A percentile compares a stretch with the other conserved stretches of the same genome.
Evolutionary conservation across 2,797 vertebrate species (phyloP).

Genomic region (Yasuhikotakia modesta): DNA sequence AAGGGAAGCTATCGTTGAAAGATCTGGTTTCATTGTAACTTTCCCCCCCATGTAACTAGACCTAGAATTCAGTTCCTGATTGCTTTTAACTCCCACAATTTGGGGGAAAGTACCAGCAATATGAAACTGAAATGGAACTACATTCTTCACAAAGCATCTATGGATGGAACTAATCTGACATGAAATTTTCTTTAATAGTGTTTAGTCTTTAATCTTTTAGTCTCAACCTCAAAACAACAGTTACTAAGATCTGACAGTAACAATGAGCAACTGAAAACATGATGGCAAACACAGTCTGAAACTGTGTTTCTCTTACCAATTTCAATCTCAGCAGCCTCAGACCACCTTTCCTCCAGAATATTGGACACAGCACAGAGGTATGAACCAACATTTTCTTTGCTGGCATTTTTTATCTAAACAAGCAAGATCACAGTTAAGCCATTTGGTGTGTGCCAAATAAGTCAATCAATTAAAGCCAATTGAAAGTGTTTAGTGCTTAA

Average conservation of each 20-base stretch:
- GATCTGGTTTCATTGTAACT: slow-evolving; percentile 71
- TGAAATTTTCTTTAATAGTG: slow-evolving; percentile 15
- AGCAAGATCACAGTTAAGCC: slow-evolving; percentile 34
- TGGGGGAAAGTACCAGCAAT: slow-evolving; percentile 75
- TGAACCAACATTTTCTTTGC: slow-evolving; percentile 69
- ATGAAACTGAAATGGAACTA: slow-evolving; percentile 64
- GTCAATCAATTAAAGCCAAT: slow-evolving; percentile 4
- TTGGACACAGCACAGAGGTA: slow-evolving; percentile 87
- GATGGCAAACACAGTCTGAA: not conserved
- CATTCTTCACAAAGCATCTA: slow-evolving; percentile 49
- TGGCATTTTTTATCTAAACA: slow-evolving; percentile 73
- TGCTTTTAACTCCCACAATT: slow-evolving; percentile 59
- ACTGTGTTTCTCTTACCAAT: slow-evolving; percentile 65
- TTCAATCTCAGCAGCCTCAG: slow-evolving; percentile 74
- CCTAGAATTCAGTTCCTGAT: slow-evolving; percentile 65
- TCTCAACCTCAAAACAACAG: not conserved
- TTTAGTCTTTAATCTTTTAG: no score
- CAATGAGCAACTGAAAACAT: not conserved
- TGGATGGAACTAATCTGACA: slow-evolving; percentile 21
- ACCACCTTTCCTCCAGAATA: slow-evolving; percentile 80
- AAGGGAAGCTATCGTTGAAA: slow-evolving; percentile 51
- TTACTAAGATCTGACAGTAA: not conserved
- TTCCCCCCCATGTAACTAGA: slow-evolving; percentile 64
- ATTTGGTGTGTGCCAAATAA: not conserved
- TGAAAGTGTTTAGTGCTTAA: not conserved